Base-by-base conservation (phyloP, 2,888 invertebrate genomes). In the Drosophila pegasa region DNA sequence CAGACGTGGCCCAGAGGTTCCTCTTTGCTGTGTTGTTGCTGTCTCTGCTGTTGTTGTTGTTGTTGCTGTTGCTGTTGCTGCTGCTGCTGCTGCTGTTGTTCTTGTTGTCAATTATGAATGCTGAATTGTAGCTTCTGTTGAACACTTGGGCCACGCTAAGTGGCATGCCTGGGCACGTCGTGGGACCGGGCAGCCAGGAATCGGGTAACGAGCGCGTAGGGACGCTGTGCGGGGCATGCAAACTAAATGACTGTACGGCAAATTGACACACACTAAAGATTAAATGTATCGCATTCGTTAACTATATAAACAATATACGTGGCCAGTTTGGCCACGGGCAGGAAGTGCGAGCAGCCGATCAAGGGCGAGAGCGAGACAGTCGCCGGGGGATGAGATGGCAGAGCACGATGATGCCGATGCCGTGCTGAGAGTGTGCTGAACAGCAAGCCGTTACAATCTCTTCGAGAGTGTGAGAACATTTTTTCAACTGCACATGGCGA, bases 391-490 rank as follows among this genome's bases (percentile, higher is more conserved):
- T 62, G 70, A n/a, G 38, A 47, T 56, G 47, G 48, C 33, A 18
- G 43, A 37, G 47, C 65, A 47, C 55, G 83, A 61, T 67, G 77
- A 40, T 64, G 77, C 27, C 59, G 70, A 71, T 86, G 76, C 67
- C 87, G 80, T 80, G 76, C 84, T 82, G 83, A 85, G 88, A 86
- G 88, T 85, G 87, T 82, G 80, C 77, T 82, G 71, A 71, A 83
- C 74, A 64, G 73, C 85, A 79, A 78, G 89, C 88, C 84, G 89
- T 89, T 89, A 88, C 80, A 86, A 74, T 83, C 74, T 78, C 3
- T 68, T 60, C 75, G 88, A 38, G 55, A 91, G 91, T 91, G 92
- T 91, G 92, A 91, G 92, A 91, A 91, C 85, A 88, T 91, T 90
- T 88, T 88, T 77, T 78, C 65, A 88, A 75, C 87, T 91, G 91